Conservation (phyloP, 1,140 invertebrate species). For the Onthophagus taurus region DNA sequence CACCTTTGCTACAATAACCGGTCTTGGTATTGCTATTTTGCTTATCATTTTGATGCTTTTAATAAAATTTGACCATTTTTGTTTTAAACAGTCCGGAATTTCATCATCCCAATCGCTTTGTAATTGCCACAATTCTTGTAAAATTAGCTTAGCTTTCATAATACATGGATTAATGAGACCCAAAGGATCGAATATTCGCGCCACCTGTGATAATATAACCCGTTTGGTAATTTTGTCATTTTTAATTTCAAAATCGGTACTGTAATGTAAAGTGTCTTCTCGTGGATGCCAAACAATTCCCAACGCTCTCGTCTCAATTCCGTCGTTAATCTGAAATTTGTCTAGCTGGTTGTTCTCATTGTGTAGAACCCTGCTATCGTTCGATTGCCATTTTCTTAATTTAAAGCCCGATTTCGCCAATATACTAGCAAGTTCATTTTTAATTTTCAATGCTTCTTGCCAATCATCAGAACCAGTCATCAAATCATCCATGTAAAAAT, state of each 20-base stretch:
- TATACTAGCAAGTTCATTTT: neutral
- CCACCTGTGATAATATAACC: conserved; percentile 16
- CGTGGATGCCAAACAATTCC: conserved; percentile 18
- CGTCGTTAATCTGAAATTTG: too few relatives aligned
- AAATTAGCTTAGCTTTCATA: conserved; percentile 33
- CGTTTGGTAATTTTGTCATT: conserved; percentile 10
- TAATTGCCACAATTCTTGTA: conserved; percentile 33
- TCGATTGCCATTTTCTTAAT: conserved; percentile 37
- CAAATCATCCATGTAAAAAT: conserved; percentile 36
- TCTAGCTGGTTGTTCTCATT: neutral
- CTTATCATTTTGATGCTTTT: conserved; percentile 15
- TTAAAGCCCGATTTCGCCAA: conserved; percentile 27
- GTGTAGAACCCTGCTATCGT: conserved; percentile 11
- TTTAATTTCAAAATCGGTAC: conserved; percentile 8
- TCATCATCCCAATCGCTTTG: conserved; percentile 33
- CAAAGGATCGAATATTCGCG: conserved; percentile 37
- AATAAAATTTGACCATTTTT: conserved; percentile 20
- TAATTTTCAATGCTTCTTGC: conserved; percentile 18
- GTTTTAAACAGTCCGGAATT: conserved; percentile 20
- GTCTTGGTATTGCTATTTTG: conserved; percentile 19
- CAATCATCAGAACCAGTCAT: conserved; percentile 26
- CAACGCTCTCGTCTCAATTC: conserved; percentile 18
- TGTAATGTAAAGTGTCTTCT: neutral
- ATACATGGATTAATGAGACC: conserved; percentile 33
- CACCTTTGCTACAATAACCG: conserved; percentile 5